Evolutionary conservation across 2,888 invertebrate genomes (phyloP), one percentile per base, ranked within the genome.

Genomic region (Lydus trimaculatus): DNA sequence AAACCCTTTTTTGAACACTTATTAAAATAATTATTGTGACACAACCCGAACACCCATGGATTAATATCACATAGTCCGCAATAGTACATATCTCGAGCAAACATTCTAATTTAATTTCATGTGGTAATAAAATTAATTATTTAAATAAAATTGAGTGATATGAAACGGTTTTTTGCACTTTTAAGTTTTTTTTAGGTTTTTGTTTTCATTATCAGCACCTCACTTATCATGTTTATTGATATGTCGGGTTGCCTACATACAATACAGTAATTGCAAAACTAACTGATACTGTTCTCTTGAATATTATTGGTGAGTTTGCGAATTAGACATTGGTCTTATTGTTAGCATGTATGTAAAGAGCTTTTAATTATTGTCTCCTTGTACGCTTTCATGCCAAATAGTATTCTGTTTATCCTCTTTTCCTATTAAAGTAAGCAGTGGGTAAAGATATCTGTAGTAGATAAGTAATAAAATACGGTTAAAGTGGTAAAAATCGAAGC

Each of bases 381-480:
- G n/a, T n/a, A 69, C 72, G 74, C 67, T 67, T 68, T 73, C 74
- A 48, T 43, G 69, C 71, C 70, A 71, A 72, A 69, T 64, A 68
- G 28, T 43, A 31, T 67, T 69, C 58, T 67, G 67, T 62, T 52
- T 52, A 31, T 68, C 68, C 23, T 63, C n/a, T n/a, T n/a, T 69
- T 63, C 66, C 63, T 69, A 52, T 28, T 64, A 17, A 31, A 25
- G 48, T 61, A 36, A 58, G 48, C 61, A 60, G 64, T 58, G n/a
- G n/a, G n/a, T n/a, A n/a, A n/a, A n/a, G n/a, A n/a, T n/a, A n/a
- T n/a, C n/a, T n/a, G n/a, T n/a, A n/a, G n/a, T n/a, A n/a, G n/a
- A n/a, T n/a, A n/a, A n/a, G n/a, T n/a, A n/a, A n/a, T n/a, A n/a
- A n/a, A n/a, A n/a, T n/a, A n/a, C n/a, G n/a, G n/a, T n/a, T n/a